Percentiles rank a stretch among this genome's conserved stretches.
phyloP scores from a whole-genome alignment of 2,113 vertebrate genomes.

The Nothoprocta perdicaria region DNA sequence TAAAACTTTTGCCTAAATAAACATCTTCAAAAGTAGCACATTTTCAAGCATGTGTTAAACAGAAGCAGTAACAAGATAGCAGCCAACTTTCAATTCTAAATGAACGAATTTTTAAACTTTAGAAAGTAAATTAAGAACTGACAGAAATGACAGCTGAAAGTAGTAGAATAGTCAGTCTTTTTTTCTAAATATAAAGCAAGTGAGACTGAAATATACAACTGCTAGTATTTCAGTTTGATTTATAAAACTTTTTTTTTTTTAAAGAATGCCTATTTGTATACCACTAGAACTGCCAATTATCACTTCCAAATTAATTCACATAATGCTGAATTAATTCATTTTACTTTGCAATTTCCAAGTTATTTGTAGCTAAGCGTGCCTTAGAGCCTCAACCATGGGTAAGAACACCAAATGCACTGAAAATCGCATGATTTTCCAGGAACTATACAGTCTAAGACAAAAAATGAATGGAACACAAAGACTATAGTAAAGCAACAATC shows the following conservation, averaged over 20 bases:
- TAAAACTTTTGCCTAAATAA: constrained; percentile 44
- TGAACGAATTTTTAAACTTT: constrained; percentile 54
- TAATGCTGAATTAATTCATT: neutral
- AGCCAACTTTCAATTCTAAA: constrained; percentile 63
- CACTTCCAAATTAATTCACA: neutral
- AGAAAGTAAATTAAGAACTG: constrained; percentile 67
- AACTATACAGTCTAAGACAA: neutral
- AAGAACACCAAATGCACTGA: neutral
- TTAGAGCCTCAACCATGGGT: neutral
- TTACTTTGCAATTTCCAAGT: neutral
- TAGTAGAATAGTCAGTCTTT: constrained; percentile 26
- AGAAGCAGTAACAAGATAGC: constrained; percentile 10
- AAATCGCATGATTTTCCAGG: neutral
- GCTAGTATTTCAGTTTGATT: neutral
- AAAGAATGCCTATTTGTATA: neutral
- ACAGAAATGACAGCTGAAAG: constrained; percentile 66
- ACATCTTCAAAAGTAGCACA: constrained; percentile 47
- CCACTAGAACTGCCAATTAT: neutral
- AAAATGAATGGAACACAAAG: neutral
- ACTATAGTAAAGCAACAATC: neutral
- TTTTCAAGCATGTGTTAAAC: constrained; percentile 55
- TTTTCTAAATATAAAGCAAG: constrained; percentile 62
- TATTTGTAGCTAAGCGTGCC: neutral
- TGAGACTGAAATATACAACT: constrained; percentile 40
- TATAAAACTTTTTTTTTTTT: constrained; percentile 25